A percentile compares a stretch with the other conserved stretches of the same genome.
phyloP scores from a whole-genome alignment of 2,113 vertebrate genomes.

The Gobius niger region DNA sequence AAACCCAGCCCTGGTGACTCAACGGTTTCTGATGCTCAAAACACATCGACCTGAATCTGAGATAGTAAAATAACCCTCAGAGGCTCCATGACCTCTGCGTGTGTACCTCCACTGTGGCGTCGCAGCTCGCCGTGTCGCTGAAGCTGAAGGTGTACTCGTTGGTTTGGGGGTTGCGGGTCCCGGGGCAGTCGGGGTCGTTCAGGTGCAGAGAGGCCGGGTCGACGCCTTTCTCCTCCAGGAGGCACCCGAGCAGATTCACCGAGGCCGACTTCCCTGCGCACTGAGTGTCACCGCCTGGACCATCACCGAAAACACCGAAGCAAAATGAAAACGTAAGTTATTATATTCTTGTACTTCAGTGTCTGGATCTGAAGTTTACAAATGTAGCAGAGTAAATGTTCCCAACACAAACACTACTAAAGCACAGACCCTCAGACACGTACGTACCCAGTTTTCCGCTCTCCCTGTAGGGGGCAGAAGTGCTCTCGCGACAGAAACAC shows the following conservation, averaged over 20 bases:
- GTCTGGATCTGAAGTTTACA: no score
- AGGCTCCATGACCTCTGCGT: no score
- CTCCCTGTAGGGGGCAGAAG: not conserved
- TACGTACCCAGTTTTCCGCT: not conserved
- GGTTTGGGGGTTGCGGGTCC: not conserved
- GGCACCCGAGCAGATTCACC: not conserved
- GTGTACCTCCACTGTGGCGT: not conserved
- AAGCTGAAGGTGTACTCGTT: not conserved
- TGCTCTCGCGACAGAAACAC: not conserved
- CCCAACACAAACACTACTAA: not conserved
- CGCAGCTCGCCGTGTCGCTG: not conserved
- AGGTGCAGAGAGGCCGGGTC: not conserved
- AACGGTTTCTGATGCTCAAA: no score
- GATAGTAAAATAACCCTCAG: no score
- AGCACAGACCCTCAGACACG: not conserved
- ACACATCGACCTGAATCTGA: no score
- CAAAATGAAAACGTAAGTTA: not conserved
- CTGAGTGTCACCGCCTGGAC: not conserved
- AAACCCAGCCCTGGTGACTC: no score
- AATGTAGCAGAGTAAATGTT: no score
- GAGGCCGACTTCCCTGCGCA: not conserved
- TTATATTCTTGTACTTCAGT: no score
- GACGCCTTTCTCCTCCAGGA: not conserved
- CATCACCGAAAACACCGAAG: not conserved
- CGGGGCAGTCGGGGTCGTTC: not conserved